Conservation (phyloP, 2,797 vertebrate species). For the Protonibea diacanthus region DNA sequence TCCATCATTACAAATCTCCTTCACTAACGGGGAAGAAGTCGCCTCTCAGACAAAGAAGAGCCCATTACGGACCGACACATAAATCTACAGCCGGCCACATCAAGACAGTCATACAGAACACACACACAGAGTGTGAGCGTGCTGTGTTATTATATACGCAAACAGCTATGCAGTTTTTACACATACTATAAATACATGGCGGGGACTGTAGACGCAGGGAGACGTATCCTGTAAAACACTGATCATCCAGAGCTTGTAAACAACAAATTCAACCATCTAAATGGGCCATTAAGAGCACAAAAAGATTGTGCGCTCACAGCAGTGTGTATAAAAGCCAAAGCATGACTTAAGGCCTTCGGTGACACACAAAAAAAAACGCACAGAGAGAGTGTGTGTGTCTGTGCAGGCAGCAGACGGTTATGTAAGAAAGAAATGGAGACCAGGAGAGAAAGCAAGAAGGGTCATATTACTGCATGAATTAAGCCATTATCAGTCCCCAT, state of each 20-base stretch:
- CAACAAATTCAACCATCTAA: constrained; percentile 30
- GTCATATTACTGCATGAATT: constrained; percentile 53
- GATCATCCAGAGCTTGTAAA: constrained; percentile 46
- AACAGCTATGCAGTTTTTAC: constrained; percentile 62
- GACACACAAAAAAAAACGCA: constrained; percentile 12
- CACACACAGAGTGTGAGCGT: constrained; percentile 31
- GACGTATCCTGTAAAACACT: constrained; percentile 30
- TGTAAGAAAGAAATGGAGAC: constrained; percentile 39
- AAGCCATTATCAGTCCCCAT: constrained; percentile 56
- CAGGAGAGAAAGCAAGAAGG: constrained; percentile 41
- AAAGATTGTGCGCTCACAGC: neutral
- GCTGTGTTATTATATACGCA: constrained; percentile 72
- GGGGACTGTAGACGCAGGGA: constrained; percentile 22
- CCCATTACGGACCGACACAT: constrained; percentile 60
- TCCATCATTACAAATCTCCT: constrained; percentile 53
- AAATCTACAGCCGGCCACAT: constrained; percentile 57
- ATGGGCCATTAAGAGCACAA: constrained; percentile 43
- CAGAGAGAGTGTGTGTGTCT: constrained; percentile 7
- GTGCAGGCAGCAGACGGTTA: constrained; percentile 36
- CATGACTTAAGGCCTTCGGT: constrained; percentile 12
- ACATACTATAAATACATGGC: constrained; percentile 66
- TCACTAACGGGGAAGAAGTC: constrained; percentile 48
- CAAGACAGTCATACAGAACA: constrained; percentile 31
- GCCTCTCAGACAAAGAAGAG: constrained; percentile 62
- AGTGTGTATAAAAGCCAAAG: constrained; percentile 17